These are phyloP conservation scores for Oreocharis arfaki DNA, from an alignment of 2,113 vertebrate species.

Conservation along the genomic window DNA sequence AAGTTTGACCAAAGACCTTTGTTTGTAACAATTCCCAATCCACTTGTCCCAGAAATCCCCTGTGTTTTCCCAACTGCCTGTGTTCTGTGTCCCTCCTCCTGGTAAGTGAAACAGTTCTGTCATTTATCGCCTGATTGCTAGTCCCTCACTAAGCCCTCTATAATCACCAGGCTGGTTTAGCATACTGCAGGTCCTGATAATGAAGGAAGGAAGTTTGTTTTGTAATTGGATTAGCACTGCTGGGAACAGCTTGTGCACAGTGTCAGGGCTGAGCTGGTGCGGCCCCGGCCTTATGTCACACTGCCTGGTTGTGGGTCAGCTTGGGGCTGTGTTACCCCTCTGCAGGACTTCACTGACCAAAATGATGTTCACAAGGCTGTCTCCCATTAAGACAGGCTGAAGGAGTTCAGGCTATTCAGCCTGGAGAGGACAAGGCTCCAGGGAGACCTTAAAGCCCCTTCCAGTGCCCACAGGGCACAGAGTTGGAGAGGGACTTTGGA, in stretches of 20 bases:
- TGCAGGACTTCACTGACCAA: neutral
- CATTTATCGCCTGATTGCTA: neutral
- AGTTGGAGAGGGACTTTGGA: neutral
- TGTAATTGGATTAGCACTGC: slow-evolving; percentile 39
- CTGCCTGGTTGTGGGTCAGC: neutral
- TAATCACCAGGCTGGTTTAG: neutral
- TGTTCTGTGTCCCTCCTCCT: neutral
- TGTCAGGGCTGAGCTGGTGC: neutral
- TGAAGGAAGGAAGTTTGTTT: slow-evolving; percentile 9
- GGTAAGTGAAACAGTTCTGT: neutral
- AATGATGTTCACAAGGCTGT: neutral
- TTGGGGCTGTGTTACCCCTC: neutral
- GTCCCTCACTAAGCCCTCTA: neutral
- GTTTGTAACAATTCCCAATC: neutral
- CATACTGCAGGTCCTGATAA: neutral
- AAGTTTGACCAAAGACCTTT: neutral
- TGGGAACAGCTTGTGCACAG: neutral
- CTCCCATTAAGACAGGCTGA: neutral
- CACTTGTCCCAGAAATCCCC: neutral
- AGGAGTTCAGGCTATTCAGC: neutral
- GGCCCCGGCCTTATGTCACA: accelerated
- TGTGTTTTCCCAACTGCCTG: neutral
- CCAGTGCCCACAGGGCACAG: neutral
- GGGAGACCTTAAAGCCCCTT: neutral
- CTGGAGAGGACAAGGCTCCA: neutral